Percentiles rank a stretch among this genome's conserved stretches.
phyloP scores from a whole-genome alignment of 2,888 invertebrate genomes.

The Galerucella nymphaeae region DNA sequence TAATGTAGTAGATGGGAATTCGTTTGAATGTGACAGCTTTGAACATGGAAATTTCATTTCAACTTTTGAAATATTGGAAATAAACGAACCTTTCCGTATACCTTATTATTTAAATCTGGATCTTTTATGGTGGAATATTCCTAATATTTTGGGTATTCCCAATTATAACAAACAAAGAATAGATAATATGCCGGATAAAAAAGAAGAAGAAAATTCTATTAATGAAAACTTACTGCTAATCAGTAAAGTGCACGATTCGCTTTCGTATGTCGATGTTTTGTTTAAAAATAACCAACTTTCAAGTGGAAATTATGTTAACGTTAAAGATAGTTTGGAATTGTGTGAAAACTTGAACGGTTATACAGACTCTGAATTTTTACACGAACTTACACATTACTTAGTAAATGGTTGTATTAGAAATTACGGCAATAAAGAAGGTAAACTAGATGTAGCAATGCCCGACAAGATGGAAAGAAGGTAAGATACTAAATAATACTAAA shows the following conservation, averaged over 20 bases:
- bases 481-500: too few relatives aligned
- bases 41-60: conserved; percentile 50
- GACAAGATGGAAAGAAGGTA: conserved; percentile 54
- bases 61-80: conserved; percentile 50
- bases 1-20: background rate
- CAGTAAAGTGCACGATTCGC: conserved; percentile 42
- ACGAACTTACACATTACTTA: conserved; percentile 61
- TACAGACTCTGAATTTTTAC: conserved; percentile 49
- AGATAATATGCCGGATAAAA: conserved; percentile 4
- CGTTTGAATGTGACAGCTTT: conserved; percentile 13
- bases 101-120: conserved; percentile 53
- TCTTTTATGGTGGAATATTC: conserved; percentile 52
- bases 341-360: conserved; percentile 56
- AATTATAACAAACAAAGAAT: conserved; percentile 35
- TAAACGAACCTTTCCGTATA: conserved; percentile 44
- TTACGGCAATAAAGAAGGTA: conserved; percentile 36
- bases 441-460: conserved; percentile 53
- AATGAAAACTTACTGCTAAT: conserved; percentile 34
- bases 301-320: conserved; percentile 52
- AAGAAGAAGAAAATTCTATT: background rate
- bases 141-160: conserved; percentile 48
- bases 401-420: conserved; percentile 47
- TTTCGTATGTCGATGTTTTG: conserved; percentile 51
- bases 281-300: conserved; percentile 56
- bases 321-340: conserved; percentile 63